phyloP scores from a whole-genome alignment of 1,140 invertebrate genomes.

The Camponotus pennsylvanicus region DNA sequence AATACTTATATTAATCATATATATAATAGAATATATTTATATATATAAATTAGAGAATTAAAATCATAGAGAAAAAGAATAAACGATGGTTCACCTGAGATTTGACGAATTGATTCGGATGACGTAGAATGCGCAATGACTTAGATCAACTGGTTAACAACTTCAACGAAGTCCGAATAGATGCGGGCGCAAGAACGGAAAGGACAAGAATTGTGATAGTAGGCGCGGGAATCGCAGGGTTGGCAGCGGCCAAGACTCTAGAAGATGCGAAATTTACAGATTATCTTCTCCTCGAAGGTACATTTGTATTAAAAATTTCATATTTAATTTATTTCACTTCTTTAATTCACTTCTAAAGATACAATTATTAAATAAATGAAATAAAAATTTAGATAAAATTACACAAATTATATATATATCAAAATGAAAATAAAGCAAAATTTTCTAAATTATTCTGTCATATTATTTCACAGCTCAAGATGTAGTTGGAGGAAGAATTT shows the following conservation, averaged over 20 bases:
- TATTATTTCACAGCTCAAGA: slow-evolving; percentile 84
- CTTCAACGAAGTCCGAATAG: slow-evolving; percentile 65
- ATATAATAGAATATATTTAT: neutral
- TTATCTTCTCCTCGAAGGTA: slow-evolving; percentile 88
- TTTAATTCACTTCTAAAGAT: neutral
- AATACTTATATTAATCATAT: neutral
- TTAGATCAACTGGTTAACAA: slow-evolving; percentile 71
- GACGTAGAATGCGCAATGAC: slow-evolving; percentile 73
- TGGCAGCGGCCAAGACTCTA: slow-evolving; percentile 87
- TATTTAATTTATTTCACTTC: slow-evolving; percentile 4
- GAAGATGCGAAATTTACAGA: slow-evolving; percentile 84
- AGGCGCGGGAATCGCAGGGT: slow-evolving; percentile 89
- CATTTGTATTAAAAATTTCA: slow-evolving; percentile 50
- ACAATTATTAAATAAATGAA: neutral
- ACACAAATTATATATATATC: neutral
- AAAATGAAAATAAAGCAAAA: neutral
- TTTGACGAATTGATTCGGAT: slow-evolving; percentile 68
- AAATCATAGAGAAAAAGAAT: neutral
- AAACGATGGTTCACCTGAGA: neutral
- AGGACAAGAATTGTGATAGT: slow-evolving; percentile 85
- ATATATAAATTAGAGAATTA: slow-evolving; percentile 3
- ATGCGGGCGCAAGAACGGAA: slow-evolving; percentile 37
- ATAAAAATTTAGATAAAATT: too few species aligned
- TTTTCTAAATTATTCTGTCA: neutral
- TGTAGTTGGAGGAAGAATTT: slow-evolving; percentile 88